Evolutionary conservation across 2,113 vertebrate genomes (phyloP), one percentile per base, ranked within the genome.

Genomic region (Cryptotis parvus): DNA sequence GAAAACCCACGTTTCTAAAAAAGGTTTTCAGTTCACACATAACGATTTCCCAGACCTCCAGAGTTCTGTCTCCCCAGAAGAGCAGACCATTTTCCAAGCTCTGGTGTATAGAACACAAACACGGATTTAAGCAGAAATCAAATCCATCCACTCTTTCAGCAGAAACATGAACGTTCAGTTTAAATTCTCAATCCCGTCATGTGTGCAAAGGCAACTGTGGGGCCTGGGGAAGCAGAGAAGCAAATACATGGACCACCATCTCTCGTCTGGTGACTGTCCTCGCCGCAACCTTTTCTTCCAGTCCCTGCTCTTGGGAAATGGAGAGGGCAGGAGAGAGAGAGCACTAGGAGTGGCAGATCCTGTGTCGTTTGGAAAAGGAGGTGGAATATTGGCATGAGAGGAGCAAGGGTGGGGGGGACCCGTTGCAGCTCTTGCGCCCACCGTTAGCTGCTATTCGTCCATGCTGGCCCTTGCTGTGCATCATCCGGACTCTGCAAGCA

Each of bases 1-100:
- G 93, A 74, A 94, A 94, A 7, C 41, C 81, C 89, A 91, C 58
- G 90, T 89, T 88, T 89, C 90, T 82, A 94, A 94, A 96, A n/a
- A 96, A 79, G 79, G 76, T 12, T 78, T 93, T 88, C 63, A 27
- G 84, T 89, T 92, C 86, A 86, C 88, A 90, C 75, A 35, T 91
- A 87, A n/a, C 35, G 70, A 94, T 55, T 88, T 90, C 92, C 88
- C 92, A 93, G 92, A 83, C 69, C 91, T 75, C 61, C 90, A 63
- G 85, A 49, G 49, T 82, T 84, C 93, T 83, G 81, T 84, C 92
- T 91, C 70, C 74, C 76, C 92, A 24, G 49, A 80, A 94, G 76
- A 39, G 77, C 18, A 68, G 78, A 88, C 72, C 85, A 58, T 89
- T 80, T 93, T 83, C 92, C 83, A 88, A 82, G 90, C 35, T 83